Percentiles rank a stretch among this genome's conserved stretches.
Conservation (phyloP, 2,888 invertebrate species). For the Ligdia adustata region DNA sequence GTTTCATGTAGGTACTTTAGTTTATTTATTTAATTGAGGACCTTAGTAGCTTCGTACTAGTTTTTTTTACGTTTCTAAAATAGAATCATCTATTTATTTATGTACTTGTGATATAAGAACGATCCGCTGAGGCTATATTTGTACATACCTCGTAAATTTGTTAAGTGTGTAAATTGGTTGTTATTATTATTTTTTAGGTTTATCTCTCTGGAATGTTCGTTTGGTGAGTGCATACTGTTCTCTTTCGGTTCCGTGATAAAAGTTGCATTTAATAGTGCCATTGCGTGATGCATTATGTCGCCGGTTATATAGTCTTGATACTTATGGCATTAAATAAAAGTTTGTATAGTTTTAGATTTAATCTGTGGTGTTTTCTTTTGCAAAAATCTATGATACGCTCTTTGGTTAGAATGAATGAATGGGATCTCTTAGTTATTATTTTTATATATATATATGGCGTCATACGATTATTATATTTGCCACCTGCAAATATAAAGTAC, state of each 20-base stretch:
- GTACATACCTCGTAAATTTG: slow-evolving; percentile 75
- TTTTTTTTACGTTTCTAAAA: slow-evolving; percentile 57
- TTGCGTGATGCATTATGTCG: slow-evolving; percentile 57
- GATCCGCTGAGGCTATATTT: slow-evolving; percentile 74
- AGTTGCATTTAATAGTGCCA: slow-evolving; percentile 78
- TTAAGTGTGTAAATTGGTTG: slow-evolving; percentile 46
- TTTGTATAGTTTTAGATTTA: too few species aligned
- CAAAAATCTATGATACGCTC: too few species aligned
- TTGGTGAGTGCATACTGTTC: slow-evolving; percentile 45
- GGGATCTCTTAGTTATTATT: too few species aligned
- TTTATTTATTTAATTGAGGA: slow-evolving; percentile 65
- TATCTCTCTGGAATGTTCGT: slow-evolving; percentile 42
- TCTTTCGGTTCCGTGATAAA: slow-evolving; percentile 64
- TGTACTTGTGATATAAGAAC: slow-evolving; percentile 53
- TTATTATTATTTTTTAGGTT: slow-evolving; percentile 38
- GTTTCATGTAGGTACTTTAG: slow-evolving; percentile 70
- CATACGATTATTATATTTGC: too few species aligned
- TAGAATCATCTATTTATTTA: slow-evolving; percentile 66
- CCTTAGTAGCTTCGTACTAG: slow-evolving; percentile 38
- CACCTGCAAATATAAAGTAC: too few species aligned
- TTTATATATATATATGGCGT: too few species aligned
- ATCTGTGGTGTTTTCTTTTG: too few species aligned
- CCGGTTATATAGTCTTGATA: slow-evolving; percentile 38
- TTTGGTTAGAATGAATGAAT: too few species aligned
- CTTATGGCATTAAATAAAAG: neutral